Evolutionary conservation across 2,888 invertebrate genomes (phyloP).

Genomic region (Blera fallax): DNA sequence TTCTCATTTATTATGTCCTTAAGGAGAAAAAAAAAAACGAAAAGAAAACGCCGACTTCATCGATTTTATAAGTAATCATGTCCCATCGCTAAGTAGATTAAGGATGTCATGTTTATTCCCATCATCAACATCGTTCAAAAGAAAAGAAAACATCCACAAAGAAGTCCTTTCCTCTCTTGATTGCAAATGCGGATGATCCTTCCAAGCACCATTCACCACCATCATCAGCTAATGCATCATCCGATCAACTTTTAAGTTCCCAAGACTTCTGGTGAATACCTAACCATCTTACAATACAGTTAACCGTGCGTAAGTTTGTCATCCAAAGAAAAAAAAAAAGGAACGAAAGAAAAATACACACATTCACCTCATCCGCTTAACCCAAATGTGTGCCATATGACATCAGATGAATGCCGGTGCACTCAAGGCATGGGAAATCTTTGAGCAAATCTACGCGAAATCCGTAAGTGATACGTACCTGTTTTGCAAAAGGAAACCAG

Average conservation of each 20-base stretch:
- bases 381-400: conserved; percentile 41
- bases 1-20: neutral
- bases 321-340: conserved; percentile 73
- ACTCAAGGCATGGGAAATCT: conserved; percentile 54
- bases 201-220: conserved; percentile 61
- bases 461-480: conserved; percentile 56
- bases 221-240: conserved; percentile 68
- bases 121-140: conserved; percentile 32
- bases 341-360: conserved; percentile 33
- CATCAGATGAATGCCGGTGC: conserved; percentile 48
- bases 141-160: conserved; percentile 38
- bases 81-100: conserved; percentile 60
- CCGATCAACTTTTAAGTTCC: conserved; percentile 61
- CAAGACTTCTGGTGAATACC: neutral
- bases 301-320: conserved; percentile 80
- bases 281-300: conserved; percentile 75
- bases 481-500: conserved; percentile 31
- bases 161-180: conserved; percentile 18
- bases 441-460: conserved; percentile 38
- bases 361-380: conserved; percentile 71
- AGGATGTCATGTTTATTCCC: conserved; percentile 69
- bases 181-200: conserved; percentile 69
- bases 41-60: neutral
- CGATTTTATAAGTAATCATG: too few relatives aligned
- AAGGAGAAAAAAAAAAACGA: neutral